Conservation (phyloP, 1,140 invertebrate species). For the Achroia grisella region DNA sequence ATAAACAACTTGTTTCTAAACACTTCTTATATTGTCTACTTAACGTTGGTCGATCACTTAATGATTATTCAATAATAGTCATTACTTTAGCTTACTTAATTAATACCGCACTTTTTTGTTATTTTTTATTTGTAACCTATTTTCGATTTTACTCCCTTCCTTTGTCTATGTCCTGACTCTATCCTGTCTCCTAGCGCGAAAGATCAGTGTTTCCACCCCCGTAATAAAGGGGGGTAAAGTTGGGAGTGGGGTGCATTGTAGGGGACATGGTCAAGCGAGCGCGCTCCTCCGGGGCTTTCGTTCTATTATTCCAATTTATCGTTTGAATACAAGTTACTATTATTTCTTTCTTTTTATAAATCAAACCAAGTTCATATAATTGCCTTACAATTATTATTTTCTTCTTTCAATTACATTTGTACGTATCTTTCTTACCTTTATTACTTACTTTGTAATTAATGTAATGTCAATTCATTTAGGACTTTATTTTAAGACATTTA, state of each 20-base stretch:
- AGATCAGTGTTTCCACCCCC: slow-evolving; percentile 32
- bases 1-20: slow-evolving; percentile 27
- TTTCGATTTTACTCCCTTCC: slow-evolving; percentile 24
- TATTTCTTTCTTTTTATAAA: no score
- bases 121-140: slow-evolving; percentile 25
- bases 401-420: no score
- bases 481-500: no score
- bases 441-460: no score
- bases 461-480: no score
- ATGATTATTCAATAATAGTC: background rate
- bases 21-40: slow-evolving; percentile 7
- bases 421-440: no score
- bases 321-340: slow-evolving; percentile 11
- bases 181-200: slow-evolving; percentile 28
- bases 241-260: slow-evolving; percentile 17
- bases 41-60: slow-evolving; percentile 2
- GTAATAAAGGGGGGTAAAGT: slow-evolving; percentile 29
- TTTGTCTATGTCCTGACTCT: slow-evolving; percentile 20
- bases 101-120: slow-evolving; percentile 9
- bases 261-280: slow-evolving; percentile 50
- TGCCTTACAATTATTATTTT: no score
- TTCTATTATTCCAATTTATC: slow-evolving; percentile 14
- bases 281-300: slow-evolving; percentile 6
- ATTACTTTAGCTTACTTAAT: slow-evolving; percentile 1
- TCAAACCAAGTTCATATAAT: no score